A percentile compares a stretch with the other conserved stretches of the same genome.
Evolutionary conservation across 2,113 vertebrate species (phyloP).

Genomic region (Smithornis capensis): DNA sequence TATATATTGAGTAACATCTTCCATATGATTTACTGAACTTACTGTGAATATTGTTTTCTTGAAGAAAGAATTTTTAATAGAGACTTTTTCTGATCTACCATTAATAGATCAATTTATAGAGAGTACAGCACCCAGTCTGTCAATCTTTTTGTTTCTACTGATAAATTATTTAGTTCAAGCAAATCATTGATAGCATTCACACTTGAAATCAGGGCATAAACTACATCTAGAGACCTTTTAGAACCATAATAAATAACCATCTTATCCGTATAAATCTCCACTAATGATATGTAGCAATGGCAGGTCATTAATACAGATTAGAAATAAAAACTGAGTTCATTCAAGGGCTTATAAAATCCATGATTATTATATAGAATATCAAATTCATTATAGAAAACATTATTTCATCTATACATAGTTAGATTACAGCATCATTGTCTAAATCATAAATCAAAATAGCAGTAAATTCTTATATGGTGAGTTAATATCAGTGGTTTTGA

Average conservation of each 20-base stretch:
- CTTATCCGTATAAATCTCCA: constrained; percentile 23
- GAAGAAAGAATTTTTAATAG: neutral
- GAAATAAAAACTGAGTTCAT: constrained; percentile 4
- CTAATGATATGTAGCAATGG: neutral
- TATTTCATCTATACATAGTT: neutral
- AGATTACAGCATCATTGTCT: neutral
- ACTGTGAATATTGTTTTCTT: neutral
- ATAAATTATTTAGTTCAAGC: constrained; percentile 25
- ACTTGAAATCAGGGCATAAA: constrained; percentile 31
- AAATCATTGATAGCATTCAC: neutral
- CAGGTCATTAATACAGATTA: constrained; percentile 33
- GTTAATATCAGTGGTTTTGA: neutral
- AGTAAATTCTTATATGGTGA: neutral
- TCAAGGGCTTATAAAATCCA: neutral
- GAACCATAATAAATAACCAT: constrained; percentile 13
- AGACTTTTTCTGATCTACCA: neutral
- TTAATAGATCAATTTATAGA: neutral
- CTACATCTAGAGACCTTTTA: neutral
- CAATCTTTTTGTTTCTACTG: constrained; percentile 22
- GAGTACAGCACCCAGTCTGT: neutral
- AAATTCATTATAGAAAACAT: neutral
- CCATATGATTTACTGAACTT: neutral
- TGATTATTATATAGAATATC: neutral
- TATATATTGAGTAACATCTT: neutral
- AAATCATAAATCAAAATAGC: neutral